Percentiles rank a stretch among this genome's conserved stretches.
These are phyloP conservation scores for Cuculus canorus DNA, from an alignment of 2,797 vertebrate genomes.

Conservation along the genomic window DNA sequence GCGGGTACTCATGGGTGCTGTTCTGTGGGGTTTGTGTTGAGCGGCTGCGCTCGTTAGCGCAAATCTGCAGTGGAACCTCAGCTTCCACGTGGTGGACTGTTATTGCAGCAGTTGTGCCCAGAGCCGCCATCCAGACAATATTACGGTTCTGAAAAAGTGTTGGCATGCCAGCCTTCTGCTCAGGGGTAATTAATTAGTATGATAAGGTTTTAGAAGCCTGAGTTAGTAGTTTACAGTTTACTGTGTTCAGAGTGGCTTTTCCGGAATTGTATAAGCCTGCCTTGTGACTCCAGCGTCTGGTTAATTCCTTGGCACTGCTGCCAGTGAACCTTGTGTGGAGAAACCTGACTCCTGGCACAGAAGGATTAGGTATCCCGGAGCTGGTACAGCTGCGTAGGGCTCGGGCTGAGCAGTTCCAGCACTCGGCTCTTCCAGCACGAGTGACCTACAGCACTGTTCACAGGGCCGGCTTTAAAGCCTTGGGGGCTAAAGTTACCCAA, in stretches of 20 bases:
- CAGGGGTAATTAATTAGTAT: conserved; percentile 20
- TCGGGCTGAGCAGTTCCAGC: not conserved
- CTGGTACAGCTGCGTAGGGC: not conserved
- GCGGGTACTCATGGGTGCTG: no score
- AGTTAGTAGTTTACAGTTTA: conserved; percentile 12
- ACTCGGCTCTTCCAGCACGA: not conserved
- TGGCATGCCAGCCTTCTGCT: not conserved
- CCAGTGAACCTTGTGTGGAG: conserved; percentile 7
- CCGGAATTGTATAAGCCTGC: not conserved
- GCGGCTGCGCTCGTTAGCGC: not conserved
- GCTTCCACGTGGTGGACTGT: not conserved
- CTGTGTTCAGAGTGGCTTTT: not conserved
- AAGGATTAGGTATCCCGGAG: not conserved
- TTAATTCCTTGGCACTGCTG: conserved; percentile 6
- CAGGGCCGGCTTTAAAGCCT: not conserved
- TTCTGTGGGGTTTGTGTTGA: not conserved
- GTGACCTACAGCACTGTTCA: not conserved
- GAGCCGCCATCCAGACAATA: not conserved
- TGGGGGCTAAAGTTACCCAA: not conserved
- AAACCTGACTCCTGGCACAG: conserved; percentile 37
- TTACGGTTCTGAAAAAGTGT: not conserved
- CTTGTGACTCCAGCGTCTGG: not conserved
- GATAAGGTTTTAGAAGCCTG: conserved; percentile 29
- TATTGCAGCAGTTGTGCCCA: not conserved
- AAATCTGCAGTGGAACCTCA: not conserved